Percentiles rank a stretch among this genome's conserved stretches.
These are phyloP conservation scores for Rhynchomys soricoides DNA, from an alignment of 2,113 vertebrate genomes.

Conservation along the genomic window DNA sequence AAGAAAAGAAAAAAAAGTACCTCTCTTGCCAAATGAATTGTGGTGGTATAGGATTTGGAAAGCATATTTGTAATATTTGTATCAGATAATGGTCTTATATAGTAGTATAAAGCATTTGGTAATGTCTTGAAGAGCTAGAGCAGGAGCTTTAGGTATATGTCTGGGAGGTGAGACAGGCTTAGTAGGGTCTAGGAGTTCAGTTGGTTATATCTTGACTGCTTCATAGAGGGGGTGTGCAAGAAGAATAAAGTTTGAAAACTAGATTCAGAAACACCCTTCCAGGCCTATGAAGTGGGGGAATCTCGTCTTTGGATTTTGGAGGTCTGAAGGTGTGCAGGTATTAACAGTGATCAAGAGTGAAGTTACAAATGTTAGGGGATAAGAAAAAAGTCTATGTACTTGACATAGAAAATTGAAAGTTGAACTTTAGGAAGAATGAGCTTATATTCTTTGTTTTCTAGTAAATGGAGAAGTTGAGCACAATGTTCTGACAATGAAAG, in stretches of 20 bases:
- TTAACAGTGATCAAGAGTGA: background rate
- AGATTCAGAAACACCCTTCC: background rate
- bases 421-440: background rate
- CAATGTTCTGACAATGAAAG: background rate
- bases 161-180: background rate
- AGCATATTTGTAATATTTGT: background rate
- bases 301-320: background rate
- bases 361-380: background rate
- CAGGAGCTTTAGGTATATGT: background rate
- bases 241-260: background rate
- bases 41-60: background rate
- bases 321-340: background rate
- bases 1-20: too few species aligned
- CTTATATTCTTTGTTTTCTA: background rate
- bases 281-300: background rate
- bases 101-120: background rate
- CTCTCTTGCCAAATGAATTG: background rate
- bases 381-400: background rate
- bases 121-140: background rate
- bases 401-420: background rate
- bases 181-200: background rate
- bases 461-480: background rate
- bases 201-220: background rate
- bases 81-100: background rate
- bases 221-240: background rate